These are phyloP conservation scores for Schlechtendalia chinensis DNA, from an alignment of 1,140 invertebrate species.

Conservation along the genomic window DNA sequence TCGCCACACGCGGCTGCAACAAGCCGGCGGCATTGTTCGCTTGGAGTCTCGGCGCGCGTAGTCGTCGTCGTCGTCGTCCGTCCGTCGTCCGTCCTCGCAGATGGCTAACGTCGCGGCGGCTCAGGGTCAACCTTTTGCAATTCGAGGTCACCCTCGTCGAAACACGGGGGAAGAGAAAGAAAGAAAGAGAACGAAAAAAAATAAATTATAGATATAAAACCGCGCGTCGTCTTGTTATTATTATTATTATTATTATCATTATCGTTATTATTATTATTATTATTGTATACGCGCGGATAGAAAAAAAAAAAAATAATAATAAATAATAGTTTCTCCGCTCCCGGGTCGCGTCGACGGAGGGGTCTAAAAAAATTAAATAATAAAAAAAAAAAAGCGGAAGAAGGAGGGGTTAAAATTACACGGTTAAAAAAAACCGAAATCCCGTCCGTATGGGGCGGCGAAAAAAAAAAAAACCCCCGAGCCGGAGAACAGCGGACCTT, in stretches of 20 bases:
- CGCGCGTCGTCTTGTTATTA: conserved; percentile 11
- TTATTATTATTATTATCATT: not conserved
- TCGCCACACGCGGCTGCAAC: conserved; percentile 13
- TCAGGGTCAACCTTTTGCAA: conserved; percentile 49
- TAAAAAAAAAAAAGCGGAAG: conserved; percentile 27
- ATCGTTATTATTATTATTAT: too few relatives aligned
- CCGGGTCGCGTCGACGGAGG: not conserved
- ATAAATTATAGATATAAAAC: not conserved
- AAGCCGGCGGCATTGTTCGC: not conserved
- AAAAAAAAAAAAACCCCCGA: not conserved
- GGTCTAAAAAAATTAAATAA: not conserved
- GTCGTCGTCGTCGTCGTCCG: conserved; percentile 3
- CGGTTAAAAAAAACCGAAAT: conserved; percentile 28
- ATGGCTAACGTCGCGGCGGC: conserved; percentile 39
- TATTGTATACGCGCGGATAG: not conserved
- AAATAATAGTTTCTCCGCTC: conserved; percentile 4
- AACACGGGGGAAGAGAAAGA: too few relatives aligned
- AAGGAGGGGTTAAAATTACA: conserved; percentile 42
- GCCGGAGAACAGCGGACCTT: conserved; percentile 8
- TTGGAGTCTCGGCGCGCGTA: not conserved
- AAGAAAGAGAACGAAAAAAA: too few relatives aligned
- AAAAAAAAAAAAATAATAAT: too few relatives aligned
- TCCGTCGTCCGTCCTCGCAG: not conserved
- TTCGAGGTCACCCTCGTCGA: conserved; percentile 38
- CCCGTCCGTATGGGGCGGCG: not conserved